These are phyloP conservation scores for Meriones unguiculatus DNA, from an alignment of 2,113 vertebrate genomes.

Conservation along the genomic window DNA sequence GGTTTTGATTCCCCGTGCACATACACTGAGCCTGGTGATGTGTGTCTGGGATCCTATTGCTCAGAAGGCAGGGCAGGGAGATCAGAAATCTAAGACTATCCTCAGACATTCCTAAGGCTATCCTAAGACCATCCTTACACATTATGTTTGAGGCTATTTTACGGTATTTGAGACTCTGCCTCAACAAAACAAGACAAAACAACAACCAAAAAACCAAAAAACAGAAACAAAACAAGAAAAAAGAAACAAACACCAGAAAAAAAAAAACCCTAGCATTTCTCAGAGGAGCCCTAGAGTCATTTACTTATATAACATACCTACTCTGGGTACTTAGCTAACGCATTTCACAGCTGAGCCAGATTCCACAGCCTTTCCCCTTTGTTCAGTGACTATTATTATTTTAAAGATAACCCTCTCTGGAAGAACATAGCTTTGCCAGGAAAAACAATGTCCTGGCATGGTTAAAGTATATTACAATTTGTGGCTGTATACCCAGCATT, in stretches of 20 bases:
- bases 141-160: neutral
- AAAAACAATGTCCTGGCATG: constrained; percentile 59
- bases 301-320: constrained; percentile 48
- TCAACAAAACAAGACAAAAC: neutral
- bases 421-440: constrained; percentile 59
- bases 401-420: constrained; percentile 70
- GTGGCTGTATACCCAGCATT: constrained; percentile 68
- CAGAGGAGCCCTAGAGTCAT: neutral
- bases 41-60: neutral
- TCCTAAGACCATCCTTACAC: neutral
- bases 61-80: neutral
- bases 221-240: neutral
- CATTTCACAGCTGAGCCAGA: constrained; percentile 35
- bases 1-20: too few relatives aligned
- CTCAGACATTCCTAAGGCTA: too few relatives aligned
- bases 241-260: neutral
- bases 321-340: neutral
- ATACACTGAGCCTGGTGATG: neutral
- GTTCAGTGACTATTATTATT: constrained; percentile 13
- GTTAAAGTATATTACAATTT: constrained; percentile 78
- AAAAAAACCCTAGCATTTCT: neutral
- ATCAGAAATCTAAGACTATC: neutral
- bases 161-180: neutral
- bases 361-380: constrained; percentile 5
- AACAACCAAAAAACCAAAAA: neutral